Percentiles rank a stretch among this genome's conserved stretches.
Conservation (phyloP, 2,888 invertebrate genomes). For the Pyralis farinalis region DNA sequence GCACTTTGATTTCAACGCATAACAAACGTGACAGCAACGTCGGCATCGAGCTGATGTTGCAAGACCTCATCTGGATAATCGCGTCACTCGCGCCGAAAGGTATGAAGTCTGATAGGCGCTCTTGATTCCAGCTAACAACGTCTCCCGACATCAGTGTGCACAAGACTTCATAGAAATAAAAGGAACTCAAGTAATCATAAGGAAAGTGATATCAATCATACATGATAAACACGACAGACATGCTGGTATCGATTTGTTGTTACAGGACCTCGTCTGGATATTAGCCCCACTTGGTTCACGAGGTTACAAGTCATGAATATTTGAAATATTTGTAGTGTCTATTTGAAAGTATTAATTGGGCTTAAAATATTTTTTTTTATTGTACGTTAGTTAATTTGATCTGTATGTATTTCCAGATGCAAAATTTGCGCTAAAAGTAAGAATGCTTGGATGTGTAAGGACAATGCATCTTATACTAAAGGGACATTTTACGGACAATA, state of each 20-base stretch:
- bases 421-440: constrained; percentile 84
- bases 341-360: no score
- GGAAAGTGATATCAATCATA: constrained; percentile 62
- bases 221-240: constrained; percentile 70
- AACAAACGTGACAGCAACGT: constrained; percentile 74
- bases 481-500: constrained; percentile 81
- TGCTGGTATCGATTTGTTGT: constrained; percentile 61
- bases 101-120: constrained; percentile 35
- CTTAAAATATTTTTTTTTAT: constrained; percentile 4
- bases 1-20: constrained; percentile 74
- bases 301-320: constrained; percentile 45
- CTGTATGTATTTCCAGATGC: constrained; percentile 71
- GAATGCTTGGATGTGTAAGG: constrained; percentile 81
- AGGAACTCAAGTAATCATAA: constrained; percentile 74
- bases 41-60: constrained; percentile 74
- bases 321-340: neutral
- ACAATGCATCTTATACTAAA: constrained; percentile 82
- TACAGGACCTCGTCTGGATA: constrained; percentile 81
- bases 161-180: constrained; percentile 70
- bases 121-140: constrained; percentile 69
- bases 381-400: neutral
- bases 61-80: constrained; percentile 82
- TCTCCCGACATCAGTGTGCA: constrained; percentile 62
- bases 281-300: constrained; percentile 74
- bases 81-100: constrained; percentile 81